phyloP scores from a whole-genome alignment of 2,888 invertebrate genomes.

The Xanthia icteritia region DNA sequence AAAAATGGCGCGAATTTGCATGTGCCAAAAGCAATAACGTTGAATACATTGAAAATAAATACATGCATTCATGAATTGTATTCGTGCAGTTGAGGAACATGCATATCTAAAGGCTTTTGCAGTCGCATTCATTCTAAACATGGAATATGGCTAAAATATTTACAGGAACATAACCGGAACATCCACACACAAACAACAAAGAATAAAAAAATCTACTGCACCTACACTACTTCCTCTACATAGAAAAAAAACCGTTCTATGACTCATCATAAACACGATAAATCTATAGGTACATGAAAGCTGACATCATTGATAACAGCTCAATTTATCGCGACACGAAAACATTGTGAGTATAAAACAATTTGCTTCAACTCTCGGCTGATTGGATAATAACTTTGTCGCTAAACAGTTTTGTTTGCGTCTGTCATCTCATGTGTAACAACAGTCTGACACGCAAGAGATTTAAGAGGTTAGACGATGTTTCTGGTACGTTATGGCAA shows the following conservation, averaged over 20 bases:
- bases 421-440: slow-evolving; percentile 47
- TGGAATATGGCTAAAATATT: neutral
- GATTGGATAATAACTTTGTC: slow-evolving; percentile 70
- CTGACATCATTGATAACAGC: slow-evolving; percentile 68
- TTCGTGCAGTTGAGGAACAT: neutral
- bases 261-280: slow-evolving; percentile 56
- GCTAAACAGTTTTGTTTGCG: slow-evolving; percentile 64
- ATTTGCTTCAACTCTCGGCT: slow-evolving; percentile 63
- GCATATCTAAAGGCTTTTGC: neutral
- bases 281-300: slow-evolving; percentile 54
- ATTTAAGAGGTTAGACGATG: slow-evolving; percentile 8
- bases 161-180: neutral
- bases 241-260: slow-evolving; percentile 39
- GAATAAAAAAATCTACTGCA: slow-evolving; percentile 10
- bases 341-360: slow-evolving; percentile 60
- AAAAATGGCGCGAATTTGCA: slow-evolving; percentile 48
- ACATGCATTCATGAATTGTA: slow-evolving; percentile 11
- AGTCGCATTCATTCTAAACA: neutral
- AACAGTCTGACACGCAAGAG: slow-evolving; percentile 47
- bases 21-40: slow-evolving; percentile 33
- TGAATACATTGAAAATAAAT: slow-evolving; percentile 25
- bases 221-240: slow-evolving; percentile 21
- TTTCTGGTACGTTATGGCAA: neutral
- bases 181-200: neutral
- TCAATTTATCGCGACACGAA: slow-evolving; percentile 59